Evolutionary conservation across 2,797 vertebrate genomes (phyloP), one percentile per base, ranked within the genome.

Genomic region (Sebastiscus tertius): DNA sequence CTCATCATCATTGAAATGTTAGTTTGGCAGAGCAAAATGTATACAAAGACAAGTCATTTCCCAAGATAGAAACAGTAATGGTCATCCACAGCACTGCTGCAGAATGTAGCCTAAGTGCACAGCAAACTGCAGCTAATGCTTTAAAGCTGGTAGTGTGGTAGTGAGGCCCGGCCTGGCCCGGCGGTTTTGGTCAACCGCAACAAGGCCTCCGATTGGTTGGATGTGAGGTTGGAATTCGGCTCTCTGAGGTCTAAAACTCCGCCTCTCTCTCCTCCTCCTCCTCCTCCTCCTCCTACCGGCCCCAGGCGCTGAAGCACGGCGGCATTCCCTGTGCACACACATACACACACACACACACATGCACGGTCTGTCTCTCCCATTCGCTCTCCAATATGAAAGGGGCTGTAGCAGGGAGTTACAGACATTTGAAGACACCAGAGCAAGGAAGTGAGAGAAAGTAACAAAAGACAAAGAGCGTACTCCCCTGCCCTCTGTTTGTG

Each of bases 201-300:
- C 82, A 85, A 83, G 78, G 60, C 27, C 66, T 90, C 85, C 62
- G 89, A 96, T 96, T 96, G 96, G 96, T 54, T 71, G 92, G 86
- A 74, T 18, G 64, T 26, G 88, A 89, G 89, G 92, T 93, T 96
- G 96, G 96, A 96, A 96, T 97, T 97, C 90, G 83, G 94, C 95
- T 96, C 20, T 95, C 89, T 87, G 92, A 94, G 93, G 84, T 82
- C 91, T 11, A 54, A 54, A 93, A 87, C 93, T 87, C 96, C 96
- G 66, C 93, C 94, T 86, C 89, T 92, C 36, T 34, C 24, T 42
- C 62, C 0, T 62, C 60, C 93, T 92, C 90, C 94, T 93, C 54
- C 69, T 76, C 67, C 80, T 81, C 77, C 58, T 61, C 63, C 75
- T 89, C 64, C 87, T 87, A 77, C 71, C 55, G 90, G 93, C 89